Evolutionary conservation across 2,888 invertebrate species (phyloP).

Genomic region (Apamea crenata): DNA sequence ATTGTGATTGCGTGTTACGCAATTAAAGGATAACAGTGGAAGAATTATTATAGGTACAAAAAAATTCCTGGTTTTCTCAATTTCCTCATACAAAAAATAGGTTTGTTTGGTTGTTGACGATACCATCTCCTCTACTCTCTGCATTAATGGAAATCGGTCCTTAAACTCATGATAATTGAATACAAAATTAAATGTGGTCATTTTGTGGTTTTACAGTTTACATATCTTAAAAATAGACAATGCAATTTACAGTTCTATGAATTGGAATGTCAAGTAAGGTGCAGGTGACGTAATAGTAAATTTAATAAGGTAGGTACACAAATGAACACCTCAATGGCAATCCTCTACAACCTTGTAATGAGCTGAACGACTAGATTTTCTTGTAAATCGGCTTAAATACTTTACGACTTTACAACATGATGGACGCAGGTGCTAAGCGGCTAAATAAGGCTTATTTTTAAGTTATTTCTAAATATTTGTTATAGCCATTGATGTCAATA

Average conservation of each 20-base stretch:
- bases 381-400: slow-evolving; percentile 46
- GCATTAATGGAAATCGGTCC: neutral
- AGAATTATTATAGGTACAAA: neutral
- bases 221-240: neutral
- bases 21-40: neutral
- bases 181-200: neutral
- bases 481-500: neutral
- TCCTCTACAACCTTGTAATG: slow-evolving; percentile 36
- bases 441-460: slow-evolving; percentile 28
- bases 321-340: slow-evolving; percentile 35
- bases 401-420: slow-evolving; percentile 12
- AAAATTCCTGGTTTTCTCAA: neutral
- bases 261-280: slow-evolving; percentile 10
- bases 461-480: neutral
- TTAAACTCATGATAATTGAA: neutral
- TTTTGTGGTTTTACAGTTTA: slow-evolving; percentile 22
- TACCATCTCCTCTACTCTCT: neutral
- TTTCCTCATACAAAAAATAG: neutral
- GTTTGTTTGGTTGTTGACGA: neutral
- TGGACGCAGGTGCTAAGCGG: neutral
- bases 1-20: too few relatives aligned
- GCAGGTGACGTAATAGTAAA: slow-evolving; percentile 26
- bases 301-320: slow-evolving; percentile 34
- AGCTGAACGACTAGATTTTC: slow-evolving; percentile 20
- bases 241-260: slow-evolving; percentile 34